phyloP scores from a whole-genome alignment of 2,888 invertebrate genomes.

The Xestia ashworthii region DNA sequence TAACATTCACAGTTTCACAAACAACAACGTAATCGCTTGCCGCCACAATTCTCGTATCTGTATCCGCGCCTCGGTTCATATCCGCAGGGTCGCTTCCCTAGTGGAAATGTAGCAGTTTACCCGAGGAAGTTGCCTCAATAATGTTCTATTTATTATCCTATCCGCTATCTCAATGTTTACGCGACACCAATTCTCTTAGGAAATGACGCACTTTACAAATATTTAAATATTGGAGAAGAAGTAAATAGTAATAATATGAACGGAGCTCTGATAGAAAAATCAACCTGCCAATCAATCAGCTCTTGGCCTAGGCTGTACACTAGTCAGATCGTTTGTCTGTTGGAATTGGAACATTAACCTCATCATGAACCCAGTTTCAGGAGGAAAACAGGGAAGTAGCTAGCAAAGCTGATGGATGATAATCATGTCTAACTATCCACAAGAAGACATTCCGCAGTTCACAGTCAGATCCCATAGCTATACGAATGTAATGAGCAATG shows the following conservation, averaged over 20 bases:
- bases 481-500: slow-evolving; percentile 6
- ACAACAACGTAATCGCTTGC: slow-evolving; percentile 34
- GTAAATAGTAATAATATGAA: slow-evolving; percentile 7
- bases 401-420: not conserved
- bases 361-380: not conserved
- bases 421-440: not conserved
- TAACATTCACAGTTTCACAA: slow-evolving; percentile 26
- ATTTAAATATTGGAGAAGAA: slow-evolving; percentile 17
- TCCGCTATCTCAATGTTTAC: slow-evolving; percentile 56
- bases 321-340: not conserved
- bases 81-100: slow-evolving; percentile 59
- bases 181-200: slow-evolving; percentile 56
- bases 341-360: not conserved
- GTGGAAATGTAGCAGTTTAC: slow-evolving; percentile 58
- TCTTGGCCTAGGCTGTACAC: not conserved
- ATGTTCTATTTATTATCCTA: slow-evolving; percentile 65
- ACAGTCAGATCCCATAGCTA: not conserved
- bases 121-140: slow-evolving; percentile 60
- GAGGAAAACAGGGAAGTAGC: not conserved
- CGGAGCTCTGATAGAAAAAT: not conserved
- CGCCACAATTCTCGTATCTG: slow-evolving; percentile 47
- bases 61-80: slow-evolving; percentile 38
- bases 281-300: not conserved
- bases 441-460: not conserved
- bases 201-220: slow-evolving; percentile 52